Evolutionary conservation across 2,888 invertebrate genomes (phyloP).

Genomic region (Heliconius aoede): DNA sequence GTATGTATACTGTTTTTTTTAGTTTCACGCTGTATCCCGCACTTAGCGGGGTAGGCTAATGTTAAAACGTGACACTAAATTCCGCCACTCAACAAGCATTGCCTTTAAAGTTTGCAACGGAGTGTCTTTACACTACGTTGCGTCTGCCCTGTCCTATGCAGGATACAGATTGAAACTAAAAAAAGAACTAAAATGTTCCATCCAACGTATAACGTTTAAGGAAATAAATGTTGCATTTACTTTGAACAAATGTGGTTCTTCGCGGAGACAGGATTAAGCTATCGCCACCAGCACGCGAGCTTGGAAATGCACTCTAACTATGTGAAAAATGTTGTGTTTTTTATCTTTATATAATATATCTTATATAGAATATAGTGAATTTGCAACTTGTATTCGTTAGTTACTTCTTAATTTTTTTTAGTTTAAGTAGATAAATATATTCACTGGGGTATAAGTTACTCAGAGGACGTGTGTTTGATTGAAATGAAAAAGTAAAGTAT

Average conservation of each 20-base stretch:
- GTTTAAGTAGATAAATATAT: neutral
- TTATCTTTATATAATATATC: neutral
- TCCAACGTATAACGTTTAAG: neutral
- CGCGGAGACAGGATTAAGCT: slow-evolving; percentile 23
- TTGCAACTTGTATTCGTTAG: neutral
- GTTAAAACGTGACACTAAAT: no score
- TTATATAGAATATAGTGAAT: neutral
- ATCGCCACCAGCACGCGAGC: slow-evolving; percentile 20
- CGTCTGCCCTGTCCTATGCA: no score
- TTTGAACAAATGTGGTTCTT: slow-evolving; percentile 23
- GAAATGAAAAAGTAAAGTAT: no score
- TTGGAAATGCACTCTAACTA: slow-evolving; percentile 10
- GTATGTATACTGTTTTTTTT: neutral
- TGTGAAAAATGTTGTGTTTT: slow-evolving; percentile 10
- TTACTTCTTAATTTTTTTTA: neutral
- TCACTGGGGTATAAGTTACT: no score
- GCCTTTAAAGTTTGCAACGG: no score
- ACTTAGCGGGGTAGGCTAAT: no score
- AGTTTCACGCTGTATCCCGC: no score
- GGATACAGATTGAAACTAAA: no score
- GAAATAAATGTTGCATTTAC: slow-evolving; percentile 14
- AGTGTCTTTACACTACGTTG: no score
- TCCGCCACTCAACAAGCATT: no score
- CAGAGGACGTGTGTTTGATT: no score
- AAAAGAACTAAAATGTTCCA: neutral